Base-by-base conservation (phyloP, 2,888 invertebrate genomes). In the Acholoe squamosa region DNA sequence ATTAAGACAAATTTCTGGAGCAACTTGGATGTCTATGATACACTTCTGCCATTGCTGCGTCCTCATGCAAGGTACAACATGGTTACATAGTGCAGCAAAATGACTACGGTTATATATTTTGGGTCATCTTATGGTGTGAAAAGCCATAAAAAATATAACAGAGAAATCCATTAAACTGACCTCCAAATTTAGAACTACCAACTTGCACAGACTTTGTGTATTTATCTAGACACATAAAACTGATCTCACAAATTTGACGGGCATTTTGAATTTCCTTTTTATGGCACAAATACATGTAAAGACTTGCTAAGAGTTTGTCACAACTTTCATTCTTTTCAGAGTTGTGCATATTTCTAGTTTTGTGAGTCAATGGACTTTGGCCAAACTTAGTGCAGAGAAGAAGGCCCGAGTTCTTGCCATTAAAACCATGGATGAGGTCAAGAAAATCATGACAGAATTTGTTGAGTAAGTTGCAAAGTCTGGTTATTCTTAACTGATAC, bases 41-140 rank as follows among this genome's bases (percentile, higher is more conserved):
- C 97, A 0, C 95, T 98, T 12, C 98, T 98, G 95, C 98, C 98
- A 0, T 94, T 98, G 22, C 95, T 98, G 3, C 96, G 96, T 90
- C 96, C 97, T 77, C 97, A 97, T 93, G 97, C 97, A 0, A 97
- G 97, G 95, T 96, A 91, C 3, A 7, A 10, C 43, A 43, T 7
- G 3, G 43, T 10, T 10, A 43, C 43, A 43, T 43, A 7, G 10
- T 43, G 43, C 5, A 43, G 43, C 43, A 43, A 10, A 43, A 43
- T 43, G 3, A 43, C 10, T 10, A 43, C 10, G n/a, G 10, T 43
- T 10, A 43, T 43, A 43, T 10, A 43, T 3, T 43, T n/a, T n/a
- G n/a, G n/a, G n/a, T n/a, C n/a, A n/a, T n/a, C n/a, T n/a, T 43
- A 43, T 7, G 43, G 43, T 7, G 43, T 7, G 10, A 43, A 43